Evolutionary conservation across 2,797 vertebrate genomes (phyloP), one percentile per base, ranked within the genome.

Genomic region (Spheniscus humboldti): DNA sequence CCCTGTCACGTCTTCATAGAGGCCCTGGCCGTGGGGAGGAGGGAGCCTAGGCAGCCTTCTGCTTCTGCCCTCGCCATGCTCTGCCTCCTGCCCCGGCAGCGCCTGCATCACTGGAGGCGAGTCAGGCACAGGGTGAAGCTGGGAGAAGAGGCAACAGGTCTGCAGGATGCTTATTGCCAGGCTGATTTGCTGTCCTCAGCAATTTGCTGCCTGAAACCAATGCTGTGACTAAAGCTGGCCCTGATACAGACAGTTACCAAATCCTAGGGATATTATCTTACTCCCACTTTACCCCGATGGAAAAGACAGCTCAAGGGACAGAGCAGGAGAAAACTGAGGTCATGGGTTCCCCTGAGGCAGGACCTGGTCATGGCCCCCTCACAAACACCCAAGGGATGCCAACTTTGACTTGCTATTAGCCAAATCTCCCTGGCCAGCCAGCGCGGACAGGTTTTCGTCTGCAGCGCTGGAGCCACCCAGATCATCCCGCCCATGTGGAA

Each of bases 151-250:
- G 41, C 89, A 94, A 88, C 60, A 92, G 53, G 64, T 83, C 30
- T 95, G 41, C n/a, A 57, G 87, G 85, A 66, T 57, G 78, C 72
- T 90, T 83, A 90, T n/a, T 96, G 78, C 86, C 89, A 71, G 81
- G n/a, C 30, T 67, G 63, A 91, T 93, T 87, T 91, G 92, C 95
- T 92, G 75, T 64, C 64, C 87, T 96, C 89, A 96, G 92, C 94
- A 72, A 72, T 92, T 89, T 88, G 67, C 81, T 82, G 43, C 75
- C 67, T 76, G 67, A 85, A 76, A 94, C 59, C 59, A 82, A 79
- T 75, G 33, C 89, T 89, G 55, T 89, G 91, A 94, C 89, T 94
- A 83, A 94, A 94, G 78, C 78, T 95, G 78, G 87, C 72, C 55
- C 25, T 2, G 8, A 74, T 84, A 89, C 89, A 94, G 85, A 47